phyloP scores from a whole-genome alignment of 2,888 invertebrate species.

The Agriotes lineatus region DNA sequence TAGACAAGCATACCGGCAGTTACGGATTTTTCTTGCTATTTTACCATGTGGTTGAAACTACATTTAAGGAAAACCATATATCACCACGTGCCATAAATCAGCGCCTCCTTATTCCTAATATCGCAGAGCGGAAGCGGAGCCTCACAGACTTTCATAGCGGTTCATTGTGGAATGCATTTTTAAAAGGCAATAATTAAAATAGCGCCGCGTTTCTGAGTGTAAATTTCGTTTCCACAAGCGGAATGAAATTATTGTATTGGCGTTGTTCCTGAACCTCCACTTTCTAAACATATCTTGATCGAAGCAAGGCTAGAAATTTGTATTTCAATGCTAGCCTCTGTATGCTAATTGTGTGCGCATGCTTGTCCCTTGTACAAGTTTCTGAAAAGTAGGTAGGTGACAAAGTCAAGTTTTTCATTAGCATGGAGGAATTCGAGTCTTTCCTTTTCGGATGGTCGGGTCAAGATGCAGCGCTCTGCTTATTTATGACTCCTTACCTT shows the following conservation, averaged over 20 bases:
- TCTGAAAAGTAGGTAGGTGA: conserved; percentile 6
- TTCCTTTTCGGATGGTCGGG: too few relatives aligned
- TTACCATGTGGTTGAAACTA: too few relatives aligned
- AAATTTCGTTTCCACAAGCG: neutral
- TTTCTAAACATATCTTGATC: conserved; percentile 4
- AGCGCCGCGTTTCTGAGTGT: neutral
- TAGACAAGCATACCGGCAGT: neutral
- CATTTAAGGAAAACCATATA: neutral
- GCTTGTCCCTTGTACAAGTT: neutral
- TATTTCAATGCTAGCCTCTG: neutral
- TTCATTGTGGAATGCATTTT: neutral
- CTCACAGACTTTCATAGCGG: neutral
- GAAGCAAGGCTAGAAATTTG: neutral
- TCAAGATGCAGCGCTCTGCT: too few relatives aligned
- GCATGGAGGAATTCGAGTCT: neutral
- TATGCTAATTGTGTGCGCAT: conserved; percentile 6
- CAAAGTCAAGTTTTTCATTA: conserved; percentile 4
- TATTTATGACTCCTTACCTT: too few relatives aligned
- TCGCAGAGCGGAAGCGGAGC: neutral
- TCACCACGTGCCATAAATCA: neutral
- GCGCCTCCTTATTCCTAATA: neutral
- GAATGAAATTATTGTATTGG: neutral
- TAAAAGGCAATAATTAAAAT: neutral
- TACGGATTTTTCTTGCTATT: too few relatives aligned
- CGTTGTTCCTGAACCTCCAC: neutral